Percentiles rank a stretch among this genome's conserved stretches.
These are phyloP conservation scores for Mythimna ferrago DNA, from an alignment of 2,888 invertebrate genomes.

Conservation along the genomic window DNA sequence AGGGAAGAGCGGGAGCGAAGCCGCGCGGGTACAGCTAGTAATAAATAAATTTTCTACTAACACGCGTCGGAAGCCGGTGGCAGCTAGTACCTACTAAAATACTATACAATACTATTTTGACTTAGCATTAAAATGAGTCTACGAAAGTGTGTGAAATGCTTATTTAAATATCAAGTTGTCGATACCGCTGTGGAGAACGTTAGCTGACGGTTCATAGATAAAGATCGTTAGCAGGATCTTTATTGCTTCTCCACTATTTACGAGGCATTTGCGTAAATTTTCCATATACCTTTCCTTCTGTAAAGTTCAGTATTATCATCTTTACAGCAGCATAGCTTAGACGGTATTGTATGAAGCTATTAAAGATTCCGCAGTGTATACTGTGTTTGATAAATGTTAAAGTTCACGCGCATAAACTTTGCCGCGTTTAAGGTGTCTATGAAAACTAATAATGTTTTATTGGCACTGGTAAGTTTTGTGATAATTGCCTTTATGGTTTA, in stretches of 20 bases:
- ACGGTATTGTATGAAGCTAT: conserved; percentile 52
- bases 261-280: conserved; percentile 47
- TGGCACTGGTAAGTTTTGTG: background rate
- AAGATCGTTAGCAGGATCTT: conserved; percentile 59
- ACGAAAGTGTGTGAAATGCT: conserved; percentile 62
- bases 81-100: too few relatives aligned
- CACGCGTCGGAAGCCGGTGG: too few relatives aligned
- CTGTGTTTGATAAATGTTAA: conserved; percentile 24
- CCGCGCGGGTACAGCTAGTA: too few relatives aligned
- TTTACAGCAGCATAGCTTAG: conserved; percentile 35
- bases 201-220: conserved; percentile 53
- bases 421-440: conserved; percentile 5
- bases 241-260: conserved; percentile 54
- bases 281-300: conserved; percentile 22
- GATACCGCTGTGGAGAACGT: conserved; percentile 51
- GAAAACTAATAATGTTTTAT: conserved; percentile 1
- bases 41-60: too few relatives aligned
- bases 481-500: conserved; percentile 1
- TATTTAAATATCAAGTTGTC: conserved; percentile 58
- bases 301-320: conserved; percentile 38
- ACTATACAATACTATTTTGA: conserved; percentile 13
- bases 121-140: conserved; percentile 39
- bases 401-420: conserved; percentile 11
- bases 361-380: conserved; percentile 44
- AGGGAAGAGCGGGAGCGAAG: too few relatives aligned